Evolutionary conservation across 2,113 vertebrate genomes (phyloP), one percentile per base, ranked within the genome.

Genomic region (Pituophis catenifer): DNA sequence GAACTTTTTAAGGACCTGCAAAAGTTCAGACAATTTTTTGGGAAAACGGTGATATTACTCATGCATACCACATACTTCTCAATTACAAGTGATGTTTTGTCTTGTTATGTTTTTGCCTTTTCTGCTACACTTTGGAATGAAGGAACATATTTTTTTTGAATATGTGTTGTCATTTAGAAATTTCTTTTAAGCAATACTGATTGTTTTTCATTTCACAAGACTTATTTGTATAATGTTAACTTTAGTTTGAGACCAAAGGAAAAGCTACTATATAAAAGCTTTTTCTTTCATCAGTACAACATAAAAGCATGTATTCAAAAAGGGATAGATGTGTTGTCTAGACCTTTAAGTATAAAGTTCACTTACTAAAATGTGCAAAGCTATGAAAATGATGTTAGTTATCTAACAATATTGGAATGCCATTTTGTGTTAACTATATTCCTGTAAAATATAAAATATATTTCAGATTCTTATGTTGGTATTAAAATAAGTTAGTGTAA

Each of bases 221-320:
- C 81, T n/a, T 12, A 10, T 70, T 93, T 94, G 91, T 59, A 9
- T 10, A 54, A 90, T 70, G 93, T 92, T 65, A 90, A 13, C n/a
- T 26, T 55, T 75, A 95, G 38, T 89, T 65, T 54, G 29, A 89
- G 23, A 92, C 10, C 1, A 92, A 48, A 92, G 92, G 11, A 26
- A 89, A 93, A 85, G 53, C 8, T 54, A 54, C 59, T 33, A 53
- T 7, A 0, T 53, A 17, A 89, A 75, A 93, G 54, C 58, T 17
- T 19, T 86, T 52, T 93, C 89, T 57, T 6, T 24, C 11, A 70
- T 5, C 50, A 26, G 5, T 86, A 17, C 89, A 65, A 29, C 48
- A 1, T n/a, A 2, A 91, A 94, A 94, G 1, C 19, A 91, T 89
- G 86, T 91, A 91, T n/a, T 62, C 3, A 62, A 93, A 62, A 85